Evolutionary conservation across 92 coral and sea anemone genomes (phyloP).

Genomic region (Virgularia gustaviana): DNA sequence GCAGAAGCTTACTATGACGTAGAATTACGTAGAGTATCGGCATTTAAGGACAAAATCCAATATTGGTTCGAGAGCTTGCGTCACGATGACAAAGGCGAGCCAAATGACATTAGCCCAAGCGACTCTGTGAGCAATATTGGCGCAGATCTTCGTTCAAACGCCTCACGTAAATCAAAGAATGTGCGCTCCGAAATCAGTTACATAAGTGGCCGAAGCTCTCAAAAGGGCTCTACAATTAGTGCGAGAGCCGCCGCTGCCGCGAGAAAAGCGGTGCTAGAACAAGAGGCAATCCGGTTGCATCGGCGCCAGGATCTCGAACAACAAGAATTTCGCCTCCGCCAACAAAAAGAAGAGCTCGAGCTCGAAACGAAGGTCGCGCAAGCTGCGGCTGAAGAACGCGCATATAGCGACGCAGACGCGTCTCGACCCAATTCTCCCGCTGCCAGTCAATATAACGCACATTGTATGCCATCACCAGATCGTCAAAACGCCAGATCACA

Average conservation of each 20-base stretch:
- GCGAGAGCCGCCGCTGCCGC: neutral
- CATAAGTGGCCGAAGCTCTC: neutral
- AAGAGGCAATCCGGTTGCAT: neutral
- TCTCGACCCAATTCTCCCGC: neutral
- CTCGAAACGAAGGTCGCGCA: constrained; percentile 45
- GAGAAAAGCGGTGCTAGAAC: neutral
- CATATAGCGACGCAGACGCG: neutral
- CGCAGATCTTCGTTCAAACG: neutral
- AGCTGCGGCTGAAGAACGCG: constrained; percentile 19
- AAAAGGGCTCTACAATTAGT: neutral
- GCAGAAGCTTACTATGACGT: constrained; percentile 6
- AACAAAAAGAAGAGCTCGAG: constrained; percentile 35
- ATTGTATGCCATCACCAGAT: no score
- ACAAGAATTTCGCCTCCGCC: constrained; percentile 45
- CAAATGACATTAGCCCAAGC: constrained; percentile 13
- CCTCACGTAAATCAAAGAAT: constrained; percentile 13
- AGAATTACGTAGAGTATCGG: neutral
- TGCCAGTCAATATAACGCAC: no score
- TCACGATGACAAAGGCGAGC: constrained; percentile 7
- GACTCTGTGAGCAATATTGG: constrained; percentile 23
- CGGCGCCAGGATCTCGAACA: constrained; percentile 29
- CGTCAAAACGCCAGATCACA: no score
- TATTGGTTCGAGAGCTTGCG: neutral
- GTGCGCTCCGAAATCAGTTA: neutral
- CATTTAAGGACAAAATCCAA: neutral